Evolutionary conservation across 2,113 vertebrate species (phyloP).

Genomic region (Gymnarchus niloticus): DNA sequence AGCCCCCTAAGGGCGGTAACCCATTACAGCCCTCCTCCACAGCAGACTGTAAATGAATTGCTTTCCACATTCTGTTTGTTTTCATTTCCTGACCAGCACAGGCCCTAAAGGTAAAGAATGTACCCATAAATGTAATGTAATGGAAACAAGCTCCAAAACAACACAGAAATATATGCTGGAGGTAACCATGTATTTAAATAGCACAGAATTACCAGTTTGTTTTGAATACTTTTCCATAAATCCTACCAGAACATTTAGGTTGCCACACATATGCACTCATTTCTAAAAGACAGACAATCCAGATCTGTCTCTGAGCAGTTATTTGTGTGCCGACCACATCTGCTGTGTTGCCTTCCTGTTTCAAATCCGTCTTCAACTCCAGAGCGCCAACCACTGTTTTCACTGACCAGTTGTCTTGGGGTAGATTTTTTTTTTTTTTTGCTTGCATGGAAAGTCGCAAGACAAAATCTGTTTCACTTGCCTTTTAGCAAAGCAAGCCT

Average conservation of each 20-base stretch:
- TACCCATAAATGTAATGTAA: background rate
- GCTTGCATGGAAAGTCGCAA: background rate
- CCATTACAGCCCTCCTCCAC: background rate
- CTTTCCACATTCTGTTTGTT: background rate
- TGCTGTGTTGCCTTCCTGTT: background rate
- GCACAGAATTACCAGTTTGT: background rate
- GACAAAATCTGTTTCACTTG: background rate
- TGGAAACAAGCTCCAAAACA: background rate
- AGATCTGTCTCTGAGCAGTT: background rate
- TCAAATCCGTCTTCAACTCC: background rate
- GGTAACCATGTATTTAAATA: background rate
- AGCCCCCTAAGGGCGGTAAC: background rate
- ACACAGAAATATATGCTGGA: background rate
- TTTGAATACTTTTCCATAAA: conserved; percentile 10
- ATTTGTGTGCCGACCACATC: background rate
- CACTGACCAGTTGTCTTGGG: background rate
- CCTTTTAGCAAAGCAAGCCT: background rate
- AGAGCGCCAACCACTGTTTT: background rate
- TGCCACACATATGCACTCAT: background rate
- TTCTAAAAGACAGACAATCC: background rate
- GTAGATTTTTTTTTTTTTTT: too few relatives aligned
- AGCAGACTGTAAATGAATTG: background rate
- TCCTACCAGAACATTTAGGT: background rate
- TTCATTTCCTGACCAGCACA: background rate
- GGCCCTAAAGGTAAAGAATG: background rate